phyloP scores from a whole-genome alignment of 2,888 invertebrate genomes.

The Atrina japonica region DNA sequence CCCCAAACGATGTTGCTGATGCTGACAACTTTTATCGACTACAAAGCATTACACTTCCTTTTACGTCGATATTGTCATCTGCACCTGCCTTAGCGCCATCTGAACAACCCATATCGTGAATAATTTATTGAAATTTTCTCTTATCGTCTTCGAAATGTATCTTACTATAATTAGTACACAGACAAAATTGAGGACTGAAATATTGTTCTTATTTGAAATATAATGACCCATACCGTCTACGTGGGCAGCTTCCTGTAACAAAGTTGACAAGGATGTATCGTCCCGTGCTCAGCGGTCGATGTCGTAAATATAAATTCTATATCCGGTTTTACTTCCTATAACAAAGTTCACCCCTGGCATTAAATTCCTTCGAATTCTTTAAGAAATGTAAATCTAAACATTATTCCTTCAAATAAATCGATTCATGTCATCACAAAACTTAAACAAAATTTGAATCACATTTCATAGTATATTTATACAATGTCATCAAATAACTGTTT shows the following conservation, averaged over 20 bases:
- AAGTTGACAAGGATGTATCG: neutral
- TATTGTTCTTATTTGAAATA: conserved; percentile 41
- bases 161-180: conserved; percentile 39
- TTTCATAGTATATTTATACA: too few species aligned
- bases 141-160: conserved; percentile 32
- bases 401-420: too few species aligned
- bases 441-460: too few species aligned
- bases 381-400: too few species aligned
- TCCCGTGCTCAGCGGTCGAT: conserved; percentile 16
- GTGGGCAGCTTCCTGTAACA: conserved; percentile 9
- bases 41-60: conserved; percentile 31
- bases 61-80: conserved; percentile 8
- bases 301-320: conserved; percentile 23
- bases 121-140: conserved; percentile 38
- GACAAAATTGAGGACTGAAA: conserved; percentile 31
- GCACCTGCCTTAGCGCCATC: conserved; percentile 30
- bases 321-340: conserved; percentile 17
- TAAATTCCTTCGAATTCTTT: too few species aligned
- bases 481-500: too few species aligned
- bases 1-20: conserved; percentile 31
- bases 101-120: conserved; percentile 38
- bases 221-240: conserved; percentile 27
- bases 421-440: too few species aligned
- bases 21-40: conserved; percentile 36
- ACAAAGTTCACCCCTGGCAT: too few species aligned